These are phyloP conservation scores for Spicauda simplicius DNA, from an alignment of 2,888 invertebrate genomes.

Conservation along the genomic window DNA sequence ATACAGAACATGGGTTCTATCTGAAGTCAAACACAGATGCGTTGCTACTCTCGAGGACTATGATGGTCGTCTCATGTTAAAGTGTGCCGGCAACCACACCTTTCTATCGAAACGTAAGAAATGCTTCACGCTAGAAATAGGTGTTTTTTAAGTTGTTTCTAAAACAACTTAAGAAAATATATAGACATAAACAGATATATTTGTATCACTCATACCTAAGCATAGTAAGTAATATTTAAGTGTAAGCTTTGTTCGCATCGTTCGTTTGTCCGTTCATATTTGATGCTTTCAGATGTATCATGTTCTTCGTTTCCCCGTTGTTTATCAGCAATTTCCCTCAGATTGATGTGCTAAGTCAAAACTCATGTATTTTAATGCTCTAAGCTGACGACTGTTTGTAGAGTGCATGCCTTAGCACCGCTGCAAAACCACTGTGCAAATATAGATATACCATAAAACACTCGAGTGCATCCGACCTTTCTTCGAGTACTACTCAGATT, in stretches of 20 bases:
- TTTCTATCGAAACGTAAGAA: too few relatives aligned
- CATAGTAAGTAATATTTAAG: too few relatives aligned
- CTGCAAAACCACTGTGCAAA: conserved; percentile 64
- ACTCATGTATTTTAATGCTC: conserved; percentile 55
- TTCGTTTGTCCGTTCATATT: conserved; percentile 3
- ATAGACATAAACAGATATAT: too few relatives aligned
- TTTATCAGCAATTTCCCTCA: conserved; percentile 31
- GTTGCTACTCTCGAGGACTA: too few relatives aligned
- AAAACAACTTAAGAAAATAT: too few relatives aligned
- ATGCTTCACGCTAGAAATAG: too few relatives aligned
- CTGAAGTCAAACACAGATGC: too few relatives aligned
- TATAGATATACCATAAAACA: conserved; percentile 48
- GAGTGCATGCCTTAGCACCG: conserved; percentile 64
- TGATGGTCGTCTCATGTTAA: too few relatives aligned
- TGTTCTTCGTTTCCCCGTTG: conserved; percentile 20
- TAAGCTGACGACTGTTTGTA: conserved; percentile 55
- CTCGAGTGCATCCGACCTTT: conserved; percentile 44
- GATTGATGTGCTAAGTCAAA: conserved; percentile 57
- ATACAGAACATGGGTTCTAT: too few relatives aligned
- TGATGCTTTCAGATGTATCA: conserved; percentile 23
- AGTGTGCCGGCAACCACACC: too few relatives aligned
- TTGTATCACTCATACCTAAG: too few relatives aligned
- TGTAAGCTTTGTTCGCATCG: conserved; percentile 1
- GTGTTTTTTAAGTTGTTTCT: too few relatives aligned
- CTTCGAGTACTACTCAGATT: conserved; percentile 39